Evolutionary conservation across 2,113 vertebrate genomes (phyloP), one percentile per base, ranked within the genome.

Genomic region (Oenanthe melanoleuca): DNA sequence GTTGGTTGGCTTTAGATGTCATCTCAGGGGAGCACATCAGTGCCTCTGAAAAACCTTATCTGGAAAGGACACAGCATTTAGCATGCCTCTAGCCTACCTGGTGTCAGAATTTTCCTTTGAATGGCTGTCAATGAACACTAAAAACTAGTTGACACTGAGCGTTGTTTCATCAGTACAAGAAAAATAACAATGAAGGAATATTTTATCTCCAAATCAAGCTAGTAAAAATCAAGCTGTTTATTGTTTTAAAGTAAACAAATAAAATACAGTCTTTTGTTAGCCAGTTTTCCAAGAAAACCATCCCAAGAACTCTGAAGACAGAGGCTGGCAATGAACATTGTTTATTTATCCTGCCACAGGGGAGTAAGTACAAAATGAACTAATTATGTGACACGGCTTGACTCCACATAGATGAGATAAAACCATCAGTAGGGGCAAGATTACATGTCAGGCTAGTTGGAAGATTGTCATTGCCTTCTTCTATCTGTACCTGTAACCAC

Each of bases 1-100:
- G 49, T 80, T 93, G 42, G 42, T 23, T 89, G 59, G 26, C 53
- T 97, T 96, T 85, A 92, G 42, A 47, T 34, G 11, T 83, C 78
- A 64, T 94, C 88, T 93, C 82, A 85, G 5, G 28, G 40, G 56
- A 95, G 53, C 28, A 3, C 42, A 96, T 70, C 56, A 89, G 66
- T 56, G 45, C 33, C 80, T 92, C 31, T 82, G 84, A 94, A 96
- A 92, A 91, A 60, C 11, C 53, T 97, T 96, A 97, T 96, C 80
- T 92, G 82, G 28, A 96, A 96, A 86, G 33, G 49, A 78, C 93
- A 93, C 80, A 95, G 22, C 29, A 77, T 95, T 94, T 94, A 81
- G 56, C 95, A 78, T 93, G 40, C 55, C 56, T 92, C 44, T 88
- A 56, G 86, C 78, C 73, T 85, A 91, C 86, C 52, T 75, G 50